A percentile compares a stretch with the other conserved stretches of the same genome.
phyloP scores from a whole-genome alignment of 2,113 vertebrate genomes.

The Apteryx mantelli region DNA sequence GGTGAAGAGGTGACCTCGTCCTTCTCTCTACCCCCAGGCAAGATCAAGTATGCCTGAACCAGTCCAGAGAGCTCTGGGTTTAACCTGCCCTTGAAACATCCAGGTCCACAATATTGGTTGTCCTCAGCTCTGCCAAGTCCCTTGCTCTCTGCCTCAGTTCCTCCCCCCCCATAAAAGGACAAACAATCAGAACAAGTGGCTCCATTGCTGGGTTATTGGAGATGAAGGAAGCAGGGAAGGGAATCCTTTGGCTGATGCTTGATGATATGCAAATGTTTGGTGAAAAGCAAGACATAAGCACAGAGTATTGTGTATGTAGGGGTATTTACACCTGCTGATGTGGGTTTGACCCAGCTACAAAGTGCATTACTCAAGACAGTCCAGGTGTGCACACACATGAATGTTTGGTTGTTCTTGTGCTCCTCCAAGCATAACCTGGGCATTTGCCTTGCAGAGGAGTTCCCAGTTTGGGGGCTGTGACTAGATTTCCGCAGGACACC shows the following conservation, averaged over 20 bases:
- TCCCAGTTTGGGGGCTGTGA: background rate
- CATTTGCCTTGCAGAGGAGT: background rate
- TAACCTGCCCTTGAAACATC: background rate
- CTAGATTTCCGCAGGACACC: background rate
- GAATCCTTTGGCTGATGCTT: background rate
- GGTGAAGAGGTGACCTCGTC: background rate
- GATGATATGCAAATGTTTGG: background rate
- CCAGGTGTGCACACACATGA: background rate
- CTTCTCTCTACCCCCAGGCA: background rate
- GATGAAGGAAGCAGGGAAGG: background rate
- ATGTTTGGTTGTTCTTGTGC: background rate
- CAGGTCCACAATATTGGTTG: background rate
- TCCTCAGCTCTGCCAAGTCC: background rate
- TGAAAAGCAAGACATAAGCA: background rate
- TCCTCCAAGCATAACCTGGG: background rate
- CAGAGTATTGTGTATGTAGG: background rate
- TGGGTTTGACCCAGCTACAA: background rate
- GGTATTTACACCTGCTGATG: background rate
- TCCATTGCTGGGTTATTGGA: background rate
- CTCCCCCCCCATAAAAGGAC: background rate
- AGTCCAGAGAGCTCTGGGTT: background rate
- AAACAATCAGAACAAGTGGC: background rate
- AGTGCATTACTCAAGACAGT: background rate
- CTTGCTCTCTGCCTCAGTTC: background rate
- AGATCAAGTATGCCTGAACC: background rate